Conservation (phyloP, 2,113 vertebrate species). For the Panthera leo region DNA sequence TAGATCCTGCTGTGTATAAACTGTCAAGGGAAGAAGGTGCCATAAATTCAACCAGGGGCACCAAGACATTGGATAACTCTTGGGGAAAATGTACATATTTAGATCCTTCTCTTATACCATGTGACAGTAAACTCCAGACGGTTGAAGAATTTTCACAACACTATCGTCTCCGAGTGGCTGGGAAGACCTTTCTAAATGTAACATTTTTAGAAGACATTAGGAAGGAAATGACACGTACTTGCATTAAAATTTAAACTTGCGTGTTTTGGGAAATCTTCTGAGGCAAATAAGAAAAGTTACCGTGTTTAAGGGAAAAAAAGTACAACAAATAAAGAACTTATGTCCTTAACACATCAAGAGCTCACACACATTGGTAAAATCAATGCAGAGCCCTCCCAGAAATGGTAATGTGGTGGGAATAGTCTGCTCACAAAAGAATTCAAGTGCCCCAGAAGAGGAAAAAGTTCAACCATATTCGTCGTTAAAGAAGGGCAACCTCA, state of each 20-base stretch:
- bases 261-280: background rate
- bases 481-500: background rate
- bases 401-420: background rate
- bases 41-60: background rate
- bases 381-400: background rate
- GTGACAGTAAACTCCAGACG: background rate
- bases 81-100: background rate
- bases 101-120: background rate
- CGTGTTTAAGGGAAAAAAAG: background rate
- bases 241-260: background rate
- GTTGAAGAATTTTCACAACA: background rate
- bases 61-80: background rate
- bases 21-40: background rate
- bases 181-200: conserved; percentile 6
- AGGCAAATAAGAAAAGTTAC: no score
- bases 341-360: background rate
- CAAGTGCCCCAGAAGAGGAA: background rate
- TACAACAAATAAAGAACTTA: background rate
- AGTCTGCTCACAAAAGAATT: background rate
- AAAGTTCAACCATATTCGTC: background rate
- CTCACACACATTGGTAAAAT: background rate
- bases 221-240: background rate
- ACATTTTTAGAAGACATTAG: background rate
- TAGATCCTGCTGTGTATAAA: background rate
- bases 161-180: background rate